These are phyloP conservation scores for Phymorhynchus buccinoides DNA, from an alignment of 1,140 invertebrate genomes.

Conservation along the genomic window DNA sequence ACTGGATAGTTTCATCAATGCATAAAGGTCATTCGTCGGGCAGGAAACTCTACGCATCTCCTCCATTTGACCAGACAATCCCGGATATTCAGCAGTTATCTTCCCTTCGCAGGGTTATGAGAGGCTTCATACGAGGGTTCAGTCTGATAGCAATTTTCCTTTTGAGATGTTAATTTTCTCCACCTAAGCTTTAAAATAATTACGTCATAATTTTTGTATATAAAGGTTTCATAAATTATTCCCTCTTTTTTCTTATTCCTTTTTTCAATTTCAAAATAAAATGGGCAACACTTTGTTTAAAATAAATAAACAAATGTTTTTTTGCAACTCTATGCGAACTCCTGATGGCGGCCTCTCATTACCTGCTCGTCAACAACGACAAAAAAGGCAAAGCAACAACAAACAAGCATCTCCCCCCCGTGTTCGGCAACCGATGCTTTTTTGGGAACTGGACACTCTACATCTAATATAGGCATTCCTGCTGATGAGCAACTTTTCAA, in stretches of 20 bases:
- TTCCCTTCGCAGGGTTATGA: constrained; percentile 1
- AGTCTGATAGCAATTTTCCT: too few species aligned
- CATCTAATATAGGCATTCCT: too few species aligned
- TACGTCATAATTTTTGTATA: background rate
- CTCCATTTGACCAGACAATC: constrained; percentile 17
- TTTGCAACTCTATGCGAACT: background rate
- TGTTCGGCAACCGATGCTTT: too few species aligned
- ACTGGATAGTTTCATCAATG: background rate
- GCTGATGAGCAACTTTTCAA: too few species aligned
- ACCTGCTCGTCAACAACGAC: background rate
- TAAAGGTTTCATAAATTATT: background rate
- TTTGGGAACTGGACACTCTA: too few species aligned
- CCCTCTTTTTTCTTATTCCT: too few species aligned
- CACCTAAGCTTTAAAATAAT: too few species aligned
- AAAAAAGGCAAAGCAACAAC: background rate
- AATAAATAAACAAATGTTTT: background rate
- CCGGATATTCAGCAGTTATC: constrained; percentile 34
- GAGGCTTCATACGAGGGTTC: background rate
- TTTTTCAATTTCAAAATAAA: too few species aligned
- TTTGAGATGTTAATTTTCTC: too few species aligned
- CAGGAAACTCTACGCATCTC: background rate
- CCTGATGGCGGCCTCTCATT: background rate
- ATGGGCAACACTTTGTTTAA: too few species aligned
- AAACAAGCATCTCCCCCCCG: too few species aligned
- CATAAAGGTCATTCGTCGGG: too few species aligned